Evolutionary conservation across 1,140 invertebrate species (phyloP), one percentile per base, ranked within the genome.

Genomic region (Scaptomyza pallida): DNA sequence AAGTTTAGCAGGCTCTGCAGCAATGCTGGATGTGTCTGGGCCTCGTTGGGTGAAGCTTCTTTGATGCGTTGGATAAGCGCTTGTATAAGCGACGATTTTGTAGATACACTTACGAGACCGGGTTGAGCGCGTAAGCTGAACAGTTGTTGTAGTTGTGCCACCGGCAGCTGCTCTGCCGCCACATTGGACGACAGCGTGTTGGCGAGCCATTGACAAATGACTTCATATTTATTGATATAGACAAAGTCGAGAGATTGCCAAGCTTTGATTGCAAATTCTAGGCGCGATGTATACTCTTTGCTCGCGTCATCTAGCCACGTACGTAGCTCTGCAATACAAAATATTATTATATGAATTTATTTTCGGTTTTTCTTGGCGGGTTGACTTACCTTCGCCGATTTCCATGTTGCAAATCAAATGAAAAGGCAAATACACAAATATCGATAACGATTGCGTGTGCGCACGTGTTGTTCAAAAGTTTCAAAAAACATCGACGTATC

Each of bases 221-320:
- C 47, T 48, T 91, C 89, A 40, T 90, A 85, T 78, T 91, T 91
- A 37, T 60, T 77, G 15, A 68, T 55, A 17, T 89, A 73, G 2
- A 64, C 59, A n/a, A 90, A 91, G 23, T 91, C 90, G 1, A 77
- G 67, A 0, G 90, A 91, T 54, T 83, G 83, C 89, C 90, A 91
- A 4, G 78, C 75, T 51, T 89, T 90, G 2, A 90, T 65, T 3
- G 86, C 79, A 45, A 91, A 91, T 6, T 75, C 71, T 17, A 91
- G 26, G 52, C 82, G 89, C 51, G 77, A 59, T 9, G 57, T 17
- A 9, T 72, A 89, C 5, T 56, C 16, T 17, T 89, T 86, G 40
- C 15, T 52, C 4, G 30, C 55, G 48, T 65, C 72, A 23, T 57
- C 21, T 17, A 91, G 67, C 90, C 89, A 90, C 63, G 77, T 51